Evolutionary conservation across 2,888 invertebrate species (phyloP).

Genomic region (Philopedon plagiatum): DNA sequence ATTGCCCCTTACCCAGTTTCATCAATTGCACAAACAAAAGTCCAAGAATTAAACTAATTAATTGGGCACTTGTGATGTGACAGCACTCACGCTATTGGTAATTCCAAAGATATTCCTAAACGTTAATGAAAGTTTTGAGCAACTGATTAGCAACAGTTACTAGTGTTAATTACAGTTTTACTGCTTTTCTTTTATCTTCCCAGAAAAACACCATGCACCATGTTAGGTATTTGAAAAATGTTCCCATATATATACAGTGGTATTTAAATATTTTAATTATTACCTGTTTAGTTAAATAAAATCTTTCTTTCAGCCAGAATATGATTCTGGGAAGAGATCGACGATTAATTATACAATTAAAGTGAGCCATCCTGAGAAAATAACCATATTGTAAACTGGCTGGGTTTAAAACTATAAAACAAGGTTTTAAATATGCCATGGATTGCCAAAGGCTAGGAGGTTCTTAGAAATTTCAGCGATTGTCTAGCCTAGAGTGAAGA

Average conservation of each 20-base stretch:
- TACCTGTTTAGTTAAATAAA: not conserved
- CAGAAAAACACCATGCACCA: not conserved
- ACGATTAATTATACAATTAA: conserved; percentile 9
- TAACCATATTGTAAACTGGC: not conserved
- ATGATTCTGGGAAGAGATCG: not conserved
- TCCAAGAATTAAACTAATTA: no score
- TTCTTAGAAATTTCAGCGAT: not conserved
- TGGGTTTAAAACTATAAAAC: not conserved
- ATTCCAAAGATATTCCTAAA: no score
- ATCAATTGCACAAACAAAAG: no score
- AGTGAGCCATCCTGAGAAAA: not conserved
- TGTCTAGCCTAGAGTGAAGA: not conserved
- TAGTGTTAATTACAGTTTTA: no score
- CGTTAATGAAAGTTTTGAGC: no score
- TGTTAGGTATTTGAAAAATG: not conserved
- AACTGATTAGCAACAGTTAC: no score
- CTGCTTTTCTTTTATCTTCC: not conserved
- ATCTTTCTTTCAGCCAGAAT: not conserved
- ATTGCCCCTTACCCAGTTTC: no score
- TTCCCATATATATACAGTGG: not conserved
- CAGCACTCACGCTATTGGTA: no score
- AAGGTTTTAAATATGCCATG: not conserved
- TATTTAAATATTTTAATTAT: not conserved
- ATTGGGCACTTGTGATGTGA: no score
- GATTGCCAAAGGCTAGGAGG: not conserved